Base-by-base conservation (phyloP, 2,797 vertebrate species). In the Amniataba percoides region DNA sequence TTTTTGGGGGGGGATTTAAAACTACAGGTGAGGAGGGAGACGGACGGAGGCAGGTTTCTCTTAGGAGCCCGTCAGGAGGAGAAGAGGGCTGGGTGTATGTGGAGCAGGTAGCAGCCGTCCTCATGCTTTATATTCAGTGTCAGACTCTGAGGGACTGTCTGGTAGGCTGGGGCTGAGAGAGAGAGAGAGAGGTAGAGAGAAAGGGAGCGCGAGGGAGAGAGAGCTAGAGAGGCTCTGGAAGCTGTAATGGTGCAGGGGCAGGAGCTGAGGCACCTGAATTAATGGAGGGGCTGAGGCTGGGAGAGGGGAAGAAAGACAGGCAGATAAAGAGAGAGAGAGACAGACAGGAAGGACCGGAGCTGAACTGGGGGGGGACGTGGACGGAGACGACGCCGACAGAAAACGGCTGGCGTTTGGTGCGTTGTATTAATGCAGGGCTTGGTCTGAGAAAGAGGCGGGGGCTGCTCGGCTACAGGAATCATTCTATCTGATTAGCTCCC, bases 51-150 rank as follows among this genome's bases (percentile, higher is more conserved):
- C 82, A 88, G 89, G 82, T 82, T 91, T 83, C 84, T 87, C 74
- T 64, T 84, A 92, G 87, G 79, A 90, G 89, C 86, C 88, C 81
- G 59, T 91, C 87, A 90, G 86, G 87, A 91, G 83, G 77, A 90
- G 87, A 75, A 71, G 88, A 92, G 89, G 90, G 84, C 85, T 92
- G 91, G 89, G 87, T 79, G 91, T 83, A 86, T 92, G 90, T 92
- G 92, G 87, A 92, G 91, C 92, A 94, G 90, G 92, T 93, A 94
- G 87, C 90, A 90, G 83, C 89, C 87, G 75, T 92, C 88, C 84
- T 91, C 88, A 86, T 92, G 93, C 89, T 94, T 94, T 94, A 94
- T 94, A 94, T 94, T 93, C 92, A 92, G 92, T 92, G 91, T 91
- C 89, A 92, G 91, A 92, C 90, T 92, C 87, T 86, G 83, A 91